Base-by-base conservation (phyloP, 1,140 invertebrate species). In the Drosophila ercepeae region DNA sequence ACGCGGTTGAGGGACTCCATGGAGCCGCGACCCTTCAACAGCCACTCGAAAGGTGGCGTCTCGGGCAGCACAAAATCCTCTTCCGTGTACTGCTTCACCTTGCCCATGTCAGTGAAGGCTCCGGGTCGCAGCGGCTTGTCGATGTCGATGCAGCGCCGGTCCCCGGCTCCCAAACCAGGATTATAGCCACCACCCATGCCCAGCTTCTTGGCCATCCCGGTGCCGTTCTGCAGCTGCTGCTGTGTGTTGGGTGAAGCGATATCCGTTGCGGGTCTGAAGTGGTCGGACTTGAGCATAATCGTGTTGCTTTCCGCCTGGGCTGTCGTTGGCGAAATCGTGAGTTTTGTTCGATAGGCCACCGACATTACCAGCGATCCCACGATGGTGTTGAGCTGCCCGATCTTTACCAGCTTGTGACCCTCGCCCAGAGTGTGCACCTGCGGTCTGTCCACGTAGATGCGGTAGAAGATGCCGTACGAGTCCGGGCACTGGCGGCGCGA, bases 391-490 rank as follows among this genome's bases (percentile, higher is more conserved):
- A 98, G 92, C 82, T 97, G 94, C 2, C 97, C 97, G 39, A 98
- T 95, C 89, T 94, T 94, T 13, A 95, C 93, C 79, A 95, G 93
- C 89, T 97, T 96, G 68, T 95, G 95, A 50, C 94, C 95, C 73
- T 95, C 94, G 60, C 95, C 96, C 73, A 97, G 92, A 36, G 92
- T 93, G 77, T 96, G 95, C 44, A 95, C 91, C 78, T 97, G 94
- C 0, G 97, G 96, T 76, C 97, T 94, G 45, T 91, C 90, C 81
- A 95, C 94, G 90, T 97, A 98, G 63, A 98, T 95, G 86, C 96
- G 94, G 92, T 98, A 98, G 90, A 96, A 97, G 83, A 99, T 97
- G 23, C 96, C 94, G 92, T 96, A 98, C 0, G 96, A 96, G 83
- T 97, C 96, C 2, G 95, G 93, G 27, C 95, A 94, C 92, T 98